These are phyloP conservation scores for Hybognathus amarus DNA, from an alignment of 2,797 vertebrate species.

Conservation along the genomic window DNA sequence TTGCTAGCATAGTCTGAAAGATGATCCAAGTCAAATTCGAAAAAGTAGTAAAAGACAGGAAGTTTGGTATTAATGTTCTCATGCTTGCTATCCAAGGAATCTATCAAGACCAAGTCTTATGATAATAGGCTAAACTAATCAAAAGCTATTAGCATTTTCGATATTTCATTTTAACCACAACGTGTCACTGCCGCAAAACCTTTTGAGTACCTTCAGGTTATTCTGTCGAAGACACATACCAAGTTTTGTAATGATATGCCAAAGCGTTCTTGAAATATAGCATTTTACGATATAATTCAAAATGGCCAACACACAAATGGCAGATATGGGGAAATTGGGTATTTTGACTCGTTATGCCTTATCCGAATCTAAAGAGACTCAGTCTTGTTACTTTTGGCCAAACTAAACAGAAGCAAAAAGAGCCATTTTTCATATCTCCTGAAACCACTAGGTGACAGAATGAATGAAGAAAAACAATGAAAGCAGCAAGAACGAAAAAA, in stretches of 20 bases:
- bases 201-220: not conserved
- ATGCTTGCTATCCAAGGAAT: not conserved
- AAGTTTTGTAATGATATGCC: not conserved
- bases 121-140: not conserved
- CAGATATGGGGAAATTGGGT: not conserved
- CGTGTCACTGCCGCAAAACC: not conserved
- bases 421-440: not conserved
- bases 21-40: not conserved
- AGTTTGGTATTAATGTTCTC: not conserved
- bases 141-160: not conserved
- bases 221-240: not conserved
- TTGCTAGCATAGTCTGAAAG: not conserved
- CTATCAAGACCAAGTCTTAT: not conserved
- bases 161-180: not conserved
- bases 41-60: not conserved
- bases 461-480: not conserved
- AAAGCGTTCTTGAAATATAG: not conserved
- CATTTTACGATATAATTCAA: not conserved
- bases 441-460: not conserved
- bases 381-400: not conserved
- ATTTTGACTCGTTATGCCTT: not conserved
- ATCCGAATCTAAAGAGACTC: no score
- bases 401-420: not conserved
- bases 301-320: not conserved
- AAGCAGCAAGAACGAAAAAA: not conserved